Conservation (phyloP, 2,888 invertebrate genomes). For the Petrolisthes cinctipes region DNA sequence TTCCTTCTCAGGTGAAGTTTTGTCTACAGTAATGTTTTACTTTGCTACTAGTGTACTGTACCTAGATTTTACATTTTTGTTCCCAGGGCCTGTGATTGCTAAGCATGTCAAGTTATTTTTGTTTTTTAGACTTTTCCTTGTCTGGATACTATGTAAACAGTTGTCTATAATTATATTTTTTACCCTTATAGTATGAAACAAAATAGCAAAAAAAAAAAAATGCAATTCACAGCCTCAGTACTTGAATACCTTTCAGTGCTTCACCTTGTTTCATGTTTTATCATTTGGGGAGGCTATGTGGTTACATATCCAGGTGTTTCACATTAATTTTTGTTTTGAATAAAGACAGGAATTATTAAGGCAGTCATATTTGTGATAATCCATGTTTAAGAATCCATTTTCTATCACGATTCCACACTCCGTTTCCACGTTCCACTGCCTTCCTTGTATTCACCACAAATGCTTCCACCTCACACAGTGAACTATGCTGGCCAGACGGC, state of each 20-base stretch:
- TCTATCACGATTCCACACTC: constrained; percentile 62
- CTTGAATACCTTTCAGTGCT: constrained; percentile 46
- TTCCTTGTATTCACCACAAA: constrained; percentile 63
- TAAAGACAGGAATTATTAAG: constrained; percentile 40
- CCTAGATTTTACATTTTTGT: too few species aligned
- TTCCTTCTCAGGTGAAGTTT: too few species aligned
- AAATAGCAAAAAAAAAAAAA: too few species aligned
- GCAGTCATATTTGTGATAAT: constrained; percentile 61
- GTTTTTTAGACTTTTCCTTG: too few species aligned
- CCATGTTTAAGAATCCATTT: constrained; percentile 61
- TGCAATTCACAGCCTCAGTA: constrained; percentile 45
- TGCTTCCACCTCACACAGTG: constrained; percentile 63
- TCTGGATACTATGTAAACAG: too few species aligned
- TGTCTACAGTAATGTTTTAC: too few species aligned
- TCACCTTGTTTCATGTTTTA: constrained; percentile 37
- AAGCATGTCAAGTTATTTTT: too few species aligned
- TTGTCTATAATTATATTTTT: too few species aligned
- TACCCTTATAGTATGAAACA: too few species aligned
- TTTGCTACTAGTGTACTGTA: too few species aligned
- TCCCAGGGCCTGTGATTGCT: too few species aligned
- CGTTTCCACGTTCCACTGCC: constrained; percentile 62
- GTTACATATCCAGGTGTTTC: constrained; percentile 59
- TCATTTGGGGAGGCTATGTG: constrained; percentile 50
- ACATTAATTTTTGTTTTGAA: constrained; percentile 36
- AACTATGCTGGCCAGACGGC: constrained; percentile 57